Base-by-base conservation (phyloP, 2,113 vertebrate genomes). In the Nasalis larvatus region DNA sequence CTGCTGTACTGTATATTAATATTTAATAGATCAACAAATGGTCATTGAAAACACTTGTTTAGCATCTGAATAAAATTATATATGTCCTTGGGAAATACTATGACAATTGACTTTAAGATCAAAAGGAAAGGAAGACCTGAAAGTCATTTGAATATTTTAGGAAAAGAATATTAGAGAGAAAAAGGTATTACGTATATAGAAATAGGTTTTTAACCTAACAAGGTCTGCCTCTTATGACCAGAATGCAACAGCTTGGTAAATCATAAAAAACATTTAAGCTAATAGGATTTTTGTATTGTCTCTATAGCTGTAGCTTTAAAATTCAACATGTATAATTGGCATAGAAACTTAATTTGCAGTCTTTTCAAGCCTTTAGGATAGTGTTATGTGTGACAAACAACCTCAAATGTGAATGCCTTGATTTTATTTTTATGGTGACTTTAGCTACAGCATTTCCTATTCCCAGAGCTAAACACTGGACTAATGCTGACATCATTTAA, bases 391-490 rank as follows among this genome's bases (percentile, higher is more conserved):
- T 97, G 81, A 91, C 86, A 97, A 95, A 45, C 32, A 97, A 97
- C 94, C 96, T 97, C 96, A 98, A 99, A 99, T 99, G 98, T 99
- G 99, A 99, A 98, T 98, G 30, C 97, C 82, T 97, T 95, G 89
- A 42, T 98, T 93, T 97, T 96, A 84, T 91, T 98, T 95, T 73
- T 92, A 85, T 91, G 27, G 68, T 81, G 58, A 92, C 88, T 97
- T 97, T 98, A 98, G 95, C 96, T 95, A 66, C 96, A 97, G 97
- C 4, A 86, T 92, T 98, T 98, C 94, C 96, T 98, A 71, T 98
- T 98, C 95, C 92, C 97, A 95, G 87, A 98, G 86, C 92, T 98
- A 97, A 98, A 99, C 99, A 99, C 98, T 99, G 99, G 98, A 99
- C 87, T 97, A 97, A 90, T 0, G 18, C 92, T 97, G 95, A 77